Evolutionary conservation across 2,113 vertebrate genomes (phyloP).

Genomic region (Alligator sinensis): DNA sequence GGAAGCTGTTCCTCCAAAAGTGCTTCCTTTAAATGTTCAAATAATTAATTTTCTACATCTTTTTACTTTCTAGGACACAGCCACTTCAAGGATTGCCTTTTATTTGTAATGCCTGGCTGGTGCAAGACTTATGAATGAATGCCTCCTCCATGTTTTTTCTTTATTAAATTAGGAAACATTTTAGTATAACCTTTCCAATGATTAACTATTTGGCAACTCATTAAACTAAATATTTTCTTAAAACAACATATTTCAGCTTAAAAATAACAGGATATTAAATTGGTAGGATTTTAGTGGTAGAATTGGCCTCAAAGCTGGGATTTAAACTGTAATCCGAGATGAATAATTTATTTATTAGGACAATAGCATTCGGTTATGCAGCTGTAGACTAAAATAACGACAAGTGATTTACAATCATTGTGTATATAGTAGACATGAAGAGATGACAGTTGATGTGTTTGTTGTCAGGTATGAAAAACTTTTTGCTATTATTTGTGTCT

Average conservation of each 20-base stretch:
- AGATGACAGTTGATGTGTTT: conserved; percentile 57
- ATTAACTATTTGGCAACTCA: background rate
- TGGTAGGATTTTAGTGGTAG: conserved; percentile 9
- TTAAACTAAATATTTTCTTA: background rate
- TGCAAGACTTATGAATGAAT: background rate
- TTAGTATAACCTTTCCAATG: background rate
- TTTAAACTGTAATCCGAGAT: conserved; percentile 60
- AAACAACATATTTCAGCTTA: conserved; percentile 52
- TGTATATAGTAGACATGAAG: background rate
- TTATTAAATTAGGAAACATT: background rate
- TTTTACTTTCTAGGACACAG: background rate
- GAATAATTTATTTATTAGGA: conserved; percentile 69
- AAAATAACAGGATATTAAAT: conserved; percentile 48
- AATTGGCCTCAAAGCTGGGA: conserved; percentile 50
- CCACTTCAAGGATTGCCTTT: background rate
- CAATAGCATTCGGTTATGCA: conserved; percentile 58
- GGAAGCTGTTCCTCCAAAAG: background rate
- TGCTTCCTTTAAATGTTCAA: background rate
- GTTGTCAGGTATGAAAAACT: conserved; percentile 64
- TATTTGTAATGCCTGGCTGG: background rate
- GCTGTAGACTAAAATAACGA: conserved; percentile 69
- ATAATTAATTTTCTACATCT: background rate
- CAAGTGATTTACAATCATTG: conserved; percentile 72
- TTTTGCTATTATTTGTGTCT: conserved; percentile 60
- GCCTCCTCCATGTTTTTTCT: background rate